phyloP scores from a whole-genome alignment of 2,888 invertebrate species.

The Drosophila rubida region DNA sequence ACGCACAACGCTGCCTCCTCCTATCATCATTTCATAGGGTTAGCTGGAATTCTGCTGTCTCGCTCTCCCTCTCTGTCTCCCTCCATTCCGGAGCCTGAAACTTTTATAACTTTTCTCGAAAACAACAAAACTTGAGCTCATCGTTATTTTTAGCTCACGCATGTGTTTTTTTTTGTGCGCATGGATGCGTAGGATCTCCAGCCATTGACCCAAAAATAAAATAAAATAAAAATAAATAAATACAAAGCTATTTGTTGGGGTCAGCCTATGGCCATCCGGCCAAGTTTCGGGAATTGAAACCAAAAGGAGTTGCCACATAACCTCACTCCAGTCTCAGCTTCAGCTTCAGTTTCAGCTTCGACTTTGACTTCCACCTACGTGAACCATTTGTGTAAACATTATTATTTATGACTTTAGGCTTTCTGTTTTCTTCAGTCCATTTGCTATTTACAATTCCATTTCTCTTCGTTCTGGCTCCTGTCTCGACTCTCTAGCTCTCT shows the following conservation, averaged over 20 bases:
- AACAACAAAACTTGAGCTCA: constrained; percentile 68
- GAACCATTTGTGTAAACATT: constrained; percentile 78
- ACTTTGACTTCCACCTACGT: constrained; percentile 42
- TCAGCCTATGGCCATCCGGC: constrained; percentile 3
- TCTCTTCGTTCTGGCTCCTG: constrained; percentile 20
- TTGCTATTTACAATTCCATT: constrained; percentile 55
- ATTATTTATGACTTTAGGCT: constrained; percentile 66
- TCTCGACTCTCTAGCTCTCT: neutral
- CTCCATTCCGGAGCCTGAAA: constrained; percentile 56
- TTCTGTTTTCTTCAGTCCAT: constrained; percentile 16
- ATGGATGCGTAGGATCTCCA: constrained; percentile 63
- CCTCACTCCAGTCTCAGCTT: constrained; percentile 1
- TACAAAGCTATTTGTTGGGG: constrained; percentile 7
- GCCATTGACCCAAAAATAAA: constrained; percentile 60
- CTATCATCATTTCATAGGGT: constrained; percentile 49
- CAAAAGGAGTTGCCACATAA: constrained; percentile 56
- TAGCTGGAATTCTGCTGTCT: constrained; percentile 56
- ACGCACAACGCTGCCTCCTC: constrained; percentile 51
- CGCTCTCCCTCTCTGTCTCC: constrained; percentile 12
- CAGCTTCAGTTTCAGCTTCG: neutral
- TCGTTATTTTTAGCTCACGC: constrained; percentile 68
- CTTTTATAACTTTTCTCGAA: constrained; percentile 71
- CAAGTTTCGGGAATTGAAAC: constrained; percentile 37
- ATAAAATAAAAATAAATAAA: neutral
- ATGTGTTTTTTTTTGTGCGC: constrained; percentile 2